Percentiles rank a stretch among this genome's conserved stretches.
These are phyloP conservation scores for Amblyopsis hoosieri DNA, from an alignment of 2,797 vertebrate species.

Conservation along the genomic window DNA sequence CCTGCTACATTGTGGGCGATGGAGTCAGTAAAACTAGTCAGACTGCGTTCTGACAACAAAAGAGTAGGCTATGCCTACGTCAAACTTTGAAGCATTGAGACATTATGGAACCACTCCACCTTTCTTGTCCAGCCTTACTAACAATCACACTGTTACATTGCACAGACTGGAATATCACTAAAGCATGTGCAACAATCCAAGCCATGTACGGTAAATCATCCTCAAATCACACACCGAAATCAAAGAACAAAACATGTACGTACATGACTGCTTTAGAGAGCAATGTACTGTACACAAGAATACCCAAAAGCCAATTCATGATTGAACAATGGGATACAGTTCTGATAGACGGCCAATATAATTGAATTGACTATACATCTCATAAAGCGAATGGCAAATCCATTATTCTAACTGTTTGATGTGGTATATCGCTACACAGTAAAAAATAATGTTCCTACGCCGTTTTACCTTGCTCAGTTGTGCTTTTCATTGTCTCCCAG, in stretches of 20 bases:
- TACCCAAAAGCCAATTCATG: background rate
- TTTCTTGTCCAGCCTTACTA: no score
- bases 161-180: background rate
- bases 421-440: background rate
- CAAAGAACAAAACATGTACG: slow-evolving; percentile 6
- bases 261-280: no score
- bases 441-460: background rate
- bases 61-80: background rate
- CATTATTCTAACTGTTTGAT: background rate
- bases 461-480: slow-evolving; percentile 60
- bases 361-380: no score
- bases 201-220: slow-evolving; percentile 32
- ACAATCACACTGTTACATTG: no score
- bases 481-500: slow-evolving; percentile 59
- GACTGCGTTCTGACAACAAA: background rate
- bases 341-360: no score
- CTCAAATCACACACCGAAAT: slow-evolving; percentile 23
- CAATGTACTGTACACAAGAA: background rate
- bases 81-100: background rate
- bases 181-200: slow-evolving; percentile 47
- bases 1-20: background rate
- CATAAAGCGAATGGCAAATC: no score
- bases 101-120: background rate
- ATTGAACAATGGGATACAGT: no score
- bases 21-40: background rate